Conservation (phyloP, 1,140 invertebrate genomes). For the Drosophila saltans region DNA sequence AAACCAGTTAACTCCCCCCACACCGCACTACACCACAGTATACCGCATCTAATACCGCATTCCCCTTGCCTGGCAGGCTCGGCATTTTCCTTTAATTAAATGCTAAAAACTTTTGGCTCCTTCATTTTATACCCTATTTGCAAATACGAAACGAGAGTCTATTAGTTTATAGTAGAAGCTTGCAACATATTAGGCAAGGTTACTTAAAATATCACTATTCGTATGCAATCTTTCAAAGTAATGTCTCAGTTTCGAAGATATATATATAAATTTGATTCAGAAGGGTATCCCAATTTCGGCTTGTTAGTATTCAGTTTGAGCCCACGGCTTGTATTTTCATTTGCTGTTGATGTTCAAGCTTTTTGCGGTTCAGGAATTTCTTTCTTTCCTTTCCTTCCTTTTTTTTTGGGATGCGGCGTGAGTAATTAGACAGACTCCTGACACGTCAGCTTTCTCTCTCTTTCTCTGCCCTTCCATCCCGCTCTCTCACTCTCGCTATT, state of each 20-base stretch:
- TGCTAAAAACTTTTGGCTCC: conserved; percentile 60
- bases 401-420: not conserved
- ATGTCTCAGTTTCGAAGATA: too few species aligned
- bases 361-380: conserved; percentile 38
- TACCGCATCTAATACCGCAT: not conserved
- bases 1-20: not conserved
- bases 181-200: too few species aligned
- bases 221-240: too few species aligned
- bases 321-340: not conserved
- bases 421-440: conserved; percentile 57
- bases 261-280: too few species aligned
- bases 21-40: not conserved
- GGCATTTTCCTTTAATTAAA: conserved; percentile 73
- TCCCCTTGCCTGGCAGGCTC: not conserved
- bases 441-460: conserved; percentile 22
- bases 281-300: not conserved
- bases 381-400: not conserved
- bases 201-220: too few species aligned
- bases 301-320: not conserved
- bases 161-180: too few species aligned
- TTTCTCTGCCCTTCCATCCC: not conserved
- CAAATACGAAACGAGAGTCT: too few species aligned
- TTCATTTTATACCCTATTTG: conserved; percentile 5
- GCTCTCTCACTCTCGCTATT: not conserved
- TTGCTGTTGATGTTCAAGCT: conserved; percentile 31